phyloP scores from a whole-genome alignment of 2,888 invertebrate genomes.

The Catocala nupta region DNA sequence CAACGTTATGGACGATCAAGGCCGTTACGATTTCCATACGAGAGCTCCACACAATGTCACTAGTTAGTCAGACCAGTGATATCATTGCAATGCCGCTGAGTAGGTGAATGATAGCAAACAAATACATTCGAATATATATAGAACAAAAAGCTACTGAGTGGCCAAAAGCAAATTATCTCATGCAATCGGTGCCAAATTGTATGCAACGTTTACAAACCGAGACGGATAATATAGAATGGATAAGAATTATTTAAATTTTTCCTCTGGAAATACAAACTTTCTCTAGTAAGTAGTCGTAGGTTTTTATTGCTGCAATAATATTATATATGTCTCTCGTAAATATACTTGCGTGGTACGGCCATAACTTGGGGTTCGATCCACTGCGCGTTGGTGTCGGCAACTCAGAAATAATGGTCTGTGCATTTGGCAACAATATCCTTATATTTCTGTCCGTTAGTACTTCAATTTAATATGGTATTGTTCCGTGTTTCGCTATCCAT shows the following conservation, averaged over 20 bases:
- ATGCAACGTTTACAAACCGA: constrained; percentile 25
- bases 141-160: constrained; percentile 28
- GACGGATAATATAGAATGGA: constrained; percentile 15
- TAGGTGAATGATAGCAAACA: constrained; percentile 28
- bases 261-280: constrained; percentile 23
- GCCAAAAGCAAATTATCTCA: constrained; percentile 36
- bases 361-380: constrained; percentile 12
- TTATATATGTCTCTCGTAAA: constrained; percentile 38
- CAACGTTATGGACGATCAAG: constrained; percentile 51
- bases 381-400: constrained; percentile 15
- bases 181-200: constrained; percentile 45
- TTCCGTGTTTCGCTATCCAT: constrained; percentile 2
- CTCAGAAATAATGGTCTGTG: constrained; percentile 18
- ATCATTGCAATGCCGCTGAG: constrained; percentile 42
- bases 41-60: constrained; percentile 54
- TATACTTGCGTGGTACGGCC: constrained; percentile 21
- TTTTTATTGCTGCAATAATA: constrained; percentile 41
- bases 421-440: constrained; percentile 23
- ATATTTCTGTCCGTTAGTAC: constrained; percentile 19
- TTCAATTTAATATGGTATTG: constrained; percentile 7
- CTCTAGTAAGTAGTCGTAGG: constrained; percentile 25
- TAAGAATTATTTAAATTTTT: constrained; percentile 32
- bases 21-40: constrained; percentile 61
- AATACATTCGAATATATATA: constrained; percentile 31
- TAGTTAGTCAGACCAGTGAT: constrained; percentile 56